Percentiles rank a stretch among this genome's conserved stretches.
Evolutionary conservation across 2,797 vertebrate genomes (phyloP).

Genomic region (Siniperca obscura): DNA sequence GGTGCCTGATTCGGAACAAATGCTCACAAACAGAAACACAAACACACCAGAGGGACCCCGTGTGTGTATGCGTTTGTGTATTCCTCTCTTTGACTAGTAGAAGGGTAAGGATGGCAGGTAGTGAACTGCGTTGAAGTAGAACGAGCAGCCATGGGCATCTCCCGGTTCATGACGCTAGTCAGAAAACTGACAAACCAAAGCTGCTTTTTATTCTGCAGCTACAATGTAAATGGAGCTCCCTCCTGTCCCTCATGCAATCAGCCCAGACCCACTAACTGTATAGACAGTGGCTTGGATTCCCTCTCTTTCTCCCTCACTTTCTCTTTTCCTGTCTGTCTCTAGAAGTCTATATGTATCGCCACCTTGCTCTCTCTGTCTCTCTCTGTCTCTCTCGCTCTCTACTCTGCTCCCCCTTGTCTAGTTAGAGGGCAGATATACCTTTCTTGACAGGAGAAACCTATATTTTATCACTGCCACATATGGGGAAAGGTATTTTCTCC

Average conservation of each 20-base stretch:
- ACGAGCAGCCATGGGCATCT: conserved; percentile 81
- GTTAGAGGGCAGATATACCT: conserved; percentile 75
- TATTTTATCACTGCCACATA: conserved; percentile 75
- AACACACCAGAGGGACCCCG: conserved; percentile 73
- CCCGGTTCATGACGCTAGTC: conserved; percentile 81
- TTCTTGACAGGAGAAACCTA: conserved; percentile 68
- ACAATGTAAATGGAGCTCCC: conserved; percentile 75
- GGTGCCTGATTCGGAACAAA: conserved; percentile 86
- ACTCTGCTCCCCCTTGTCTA: conserved; percentile 73
- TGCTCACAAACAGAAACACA: conserved; percentile 83
- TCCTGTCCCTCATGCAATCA: conserved; percentile 71
- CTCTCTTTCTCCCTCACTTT: conserved; percentile 38
- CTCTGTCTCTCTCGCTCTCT: conserved; percentile 24
- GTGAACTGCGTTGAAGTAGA: conserved; percentile 77
- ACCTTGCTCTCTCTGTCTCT: conserved; percentile 16
- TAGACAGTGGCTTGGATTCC: conserved; percentile 48
- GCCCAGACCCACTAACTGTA: conserved; percentile 61
- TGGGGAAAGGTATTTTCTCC: conserved; percentile 73
- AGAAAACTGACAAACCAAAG: conserved; percentile 85
- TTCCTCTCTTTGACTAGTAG: conserved; percentile 40
- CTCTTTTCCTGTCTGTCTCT: conserved; percentile 29
- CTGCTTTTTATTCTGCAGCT: conserved; percentile 77
- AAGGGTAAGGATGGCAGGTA: conserved; percentile 70
- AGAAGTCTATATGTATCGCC: conserved; percentile 2
- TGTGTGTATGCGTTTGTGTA: conserved; percentile 35